A percentile compares a stretch with the other conserved stretches of the same genome.
phyloP scores from a whole-genome alignment of 1,140 invertebrate genomes.

The Lysiphlebus fabarum region DNA sequence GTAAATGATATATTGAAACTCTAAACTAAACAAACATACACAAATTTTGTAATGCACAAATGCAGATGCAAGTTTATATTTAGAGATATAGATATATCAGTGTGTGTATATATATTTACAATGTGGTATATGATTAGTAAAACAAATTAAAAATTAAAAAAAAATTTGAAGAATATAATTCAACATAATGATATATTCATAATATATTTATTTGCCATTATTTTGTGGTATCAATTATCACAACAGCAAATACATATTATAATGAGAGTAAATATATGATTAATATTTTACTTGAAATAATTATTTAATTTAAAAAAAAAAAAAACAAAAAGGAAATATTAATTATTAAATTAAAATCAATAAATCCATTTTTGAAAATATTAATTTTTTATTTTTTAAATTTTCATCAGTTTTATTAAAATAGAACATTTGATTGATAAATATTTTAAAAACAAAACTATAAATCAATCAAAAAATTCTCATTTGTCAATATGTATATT shows the following conservation, averaged over 20 bases:
- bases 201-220: slow-evolving; percentile 28
- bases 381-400: too few species aligned
- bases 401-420: too few species aligned
- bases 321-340: too few species aligned
- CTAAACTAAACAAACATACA: slow-evolving; percentile 21
- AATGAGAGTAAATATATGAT: too few species aligned
- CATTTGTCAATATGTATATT: too few species aligned
- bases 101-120: slow-evolving; percentile 7
- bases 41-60: slow-evolving; percentile 1
- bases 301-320: too few species aligned
- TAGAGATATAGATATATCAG: slow-evolving; percentile 17
- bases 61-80: slow-evolving; percentile 14
- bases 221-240: slow-evolving; percentile 51
- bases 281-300: too few species aligned
- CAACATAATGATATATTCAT: slow-evolving; percentile 2
- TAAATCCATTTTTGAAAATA: too few species aligned
- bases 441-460: too few species aligned
- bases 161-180: not conserved
- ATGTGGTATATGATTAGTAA: slow-evolving; percentile 24
- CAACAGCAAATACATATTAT: slow-evolving; percentile 48
- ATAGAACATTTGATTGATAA: too few species aligned
- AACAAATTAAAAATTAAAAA: not conserved
- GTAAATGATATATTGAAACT: slow-evolving; percentile 26
- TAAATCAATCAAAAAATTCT: too few species aligned
- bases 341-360: too few species aligned